phyloP scores from a whole-genome alignment of 2,797 vertebrate species.

The Sarcoramphus papa region DNA sequence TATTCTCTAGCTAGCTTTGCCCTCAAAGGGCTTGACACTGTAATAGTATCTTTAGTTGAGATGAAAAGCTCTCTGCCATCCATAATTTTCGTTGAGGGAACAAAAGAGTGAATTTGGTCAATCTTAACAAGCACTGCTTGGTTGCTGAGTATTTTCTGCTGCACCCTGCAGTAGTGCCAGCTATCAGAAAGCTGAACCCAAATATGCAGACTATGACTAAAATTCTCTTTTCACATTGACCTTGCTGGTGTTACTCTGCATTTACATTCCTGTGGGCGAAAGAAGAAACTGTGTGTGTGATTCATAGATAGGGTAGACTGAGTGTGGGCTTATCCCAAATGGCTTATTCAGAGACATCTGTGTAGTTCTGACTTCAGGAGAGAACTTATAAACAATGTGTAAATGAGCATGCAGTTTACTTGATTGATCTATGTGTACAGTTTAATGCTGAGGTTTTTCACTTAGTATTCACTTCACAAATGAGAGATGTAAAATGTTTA shows the following conservation, averaged over 20 bases:
- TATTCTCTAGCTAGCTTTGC: background rate
- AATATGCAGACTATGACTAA: background rate
- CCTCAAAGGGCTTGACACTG: background rate
- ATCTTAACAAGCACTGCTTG: background rate
- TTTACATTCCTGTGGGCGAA: background rate
- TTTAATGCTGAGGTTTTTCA: background rate
- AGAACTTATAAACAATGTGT: background rate
- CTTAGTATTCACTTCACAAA: constrained; percentile 35
- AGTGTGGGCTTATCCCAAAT: background rate
- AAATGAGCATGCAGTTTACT: background rate
- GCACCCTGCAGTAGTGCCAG: background rate
- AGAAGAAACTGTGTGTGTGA: background rate
- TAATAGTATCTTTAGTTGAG: background rate
- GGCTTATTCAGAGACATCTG: background rate
- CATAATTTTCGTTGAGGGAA: background rate
- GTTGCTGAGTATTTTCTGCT: background rate
- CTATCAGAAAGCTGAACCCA: background rate
- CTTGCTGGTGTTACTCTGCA: background rate
- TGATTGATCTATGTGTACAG: background rate
- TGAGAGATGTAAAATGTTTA: constrained; percentile 8
- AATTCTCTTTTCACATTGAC: background rate
- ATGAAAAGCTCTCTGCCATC: background rate
- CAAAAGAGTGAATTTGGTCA: background rate
- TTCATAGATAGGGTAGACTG: background rate
- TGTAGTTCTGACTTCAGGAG: background rate